Conservation (phyloP, 2,797 vertebrate species). For the Oophaga sylvatica region DNA sequence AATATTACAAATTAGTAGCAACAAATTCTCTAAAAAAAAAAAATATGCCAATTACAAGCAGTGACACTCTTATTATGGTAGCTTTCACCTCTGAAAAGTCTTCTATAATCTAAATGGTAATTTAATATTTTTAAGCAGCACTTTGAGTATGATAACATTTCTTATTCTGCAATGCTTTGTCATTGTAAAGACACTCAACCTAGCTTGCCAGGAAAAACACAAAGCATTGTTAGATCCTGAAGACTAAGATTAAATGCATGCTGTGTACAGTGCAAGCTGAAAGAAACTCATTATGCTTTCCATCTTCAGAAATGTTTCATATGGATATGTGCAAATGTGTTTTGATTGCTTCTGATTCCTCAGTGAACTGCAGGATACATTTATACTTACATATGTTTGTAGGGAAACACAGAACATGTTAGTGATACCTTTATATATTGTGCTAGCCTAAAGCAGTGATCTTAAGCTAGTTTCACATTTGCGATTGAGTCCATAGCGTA, state of each 20-base stretch:
- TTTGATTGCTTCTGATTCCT: neutral
- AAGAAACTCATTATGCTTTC: conserved; percentile 48
- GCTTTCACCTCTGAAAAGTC: conserved; percentile 5
- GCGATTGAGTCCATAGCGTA: no score
- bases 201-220: neutral
- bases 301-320: conserved; percentile 21
- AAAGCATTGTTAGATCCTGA: conserved; percentile 16
- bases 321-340: neutral
- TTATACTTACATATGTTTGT: neutral
- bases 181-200: conserved; percentile 24
- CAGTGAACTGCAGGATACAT: neutral
- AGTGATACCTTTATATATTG: neutral
- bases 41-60: conserved; percentile 7
- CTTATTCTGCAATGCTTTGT: conserved; percentile 44
- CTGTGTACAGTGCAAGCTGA: neutral
- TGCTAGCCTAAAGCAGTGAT: neutral
- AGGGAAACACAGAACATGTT: neutral
- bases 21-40: neutral
- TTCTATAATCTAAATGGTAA: conserved; percentile 45
- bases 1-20: neutral
- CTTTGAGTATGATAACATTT: conserved; percentile 46
- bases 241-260: conserved; percentile 10
- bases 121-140: conserved; percentile 40
- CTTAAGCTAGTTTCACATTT: no score
- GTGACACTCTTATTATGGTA: conserved; percentile 4